These are phyloP conservation scores for Lampris incognitus DNA, from an alignment of 2,113 vertebrate genomes.

Conservation along the genomic window DNA sequence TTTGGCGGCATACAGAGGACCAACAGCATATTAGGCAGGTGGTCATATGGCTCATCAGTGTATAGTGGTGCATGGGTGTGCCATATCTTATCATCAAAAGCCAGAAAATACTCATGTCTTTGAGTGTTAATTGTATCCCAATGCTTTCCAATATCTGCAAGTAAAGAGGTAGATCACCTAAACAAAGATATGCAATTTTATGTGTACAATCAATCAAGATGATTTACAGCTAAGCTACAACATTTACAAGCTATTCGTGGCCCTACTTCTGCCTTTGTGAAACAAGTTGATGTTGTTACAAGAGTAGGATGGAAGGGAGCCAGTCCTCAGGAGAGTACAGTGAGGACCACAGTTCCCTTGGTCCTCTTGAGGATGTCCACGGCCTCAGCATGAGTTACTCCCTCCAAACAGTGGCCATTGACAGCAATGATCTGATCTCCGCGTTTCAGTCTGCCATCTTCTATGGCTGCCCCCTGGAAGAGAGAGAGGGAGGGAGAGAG, in stretches of 20 bases:
- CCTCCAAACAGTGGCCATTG: conserved; percentile 92
- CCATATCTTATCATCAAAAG: neutral
- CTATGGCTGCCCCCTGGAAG: conserved; percentile 90
- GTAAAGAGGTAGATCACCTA: conserved; percentile 41
- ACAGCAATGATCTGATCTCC: conserved; percentile 95
- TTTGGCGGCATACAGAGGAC: too few relatives aligned
- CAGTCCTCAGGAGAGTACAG: conserved; percentile 86
- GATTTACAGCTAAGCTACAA: neutral
- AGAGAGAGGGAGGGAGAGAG: neutral
- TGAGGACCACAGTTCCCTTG: conserved; percentile 89
- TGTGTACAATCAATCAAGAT: neutral
- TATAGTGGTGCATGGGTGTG: neutral
- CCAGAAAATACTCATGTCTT: neutral
- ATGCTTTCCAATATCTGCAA: conserved; percentile 28
- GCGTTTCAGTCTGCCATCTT: conserved; percentile 89
- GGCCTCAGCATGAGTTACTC: conserved; percentile 90
- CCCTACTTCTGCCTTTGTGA: neutral
- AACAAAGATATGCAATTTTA: conserved; percentile 23
- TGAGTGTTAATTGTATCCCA: conserved; percentile 9
- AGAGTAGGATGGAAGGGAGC: neutral
- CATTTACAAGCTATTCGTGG: neutral
- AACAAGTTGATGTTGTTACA: conserved; percentile 3
- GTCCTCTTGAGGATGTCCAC: conserved; percentile 91
- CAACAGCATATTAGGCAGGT: too few relatives aligned
- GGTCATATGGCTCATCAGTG: too few relatives aligned